These are phyloP conservation scores for Barnardius zonarius DNA, from an alignment of 2,113 vertebrate genomes.

Conservation along the genomic window DNA sequence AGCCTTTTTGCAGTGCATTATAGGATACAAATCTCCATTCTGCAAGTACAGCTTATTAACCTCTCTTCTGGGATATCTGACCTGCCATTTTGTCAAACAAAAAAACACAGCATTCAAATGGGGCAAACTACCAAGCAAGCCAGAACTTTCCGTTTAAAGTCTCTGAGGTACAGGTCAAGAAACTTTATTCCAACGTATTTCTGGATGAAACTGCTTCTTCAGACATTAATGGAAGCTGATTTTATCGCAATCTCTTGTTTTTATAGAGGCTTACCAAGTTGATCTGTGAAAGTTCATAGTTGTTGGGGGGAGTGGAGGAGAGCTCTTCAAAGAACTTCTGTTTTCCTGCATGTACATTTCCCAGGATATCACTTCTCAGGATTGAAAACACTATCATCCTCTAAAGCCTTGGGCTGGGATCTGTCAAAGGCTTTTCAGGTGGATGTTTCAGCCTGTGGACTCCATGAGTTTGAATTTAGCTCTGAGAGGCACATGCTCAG, in stretches of 20 bases:
- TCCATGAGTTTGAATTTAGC: not conserved
- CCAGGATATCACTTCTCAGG: rapidly evolving
- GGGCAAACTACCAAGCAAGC: not conserved
- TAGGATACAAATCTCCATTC: not conserved
- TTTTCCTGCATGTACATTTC: not conserved
- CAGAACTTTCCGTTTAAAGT: not conserved
- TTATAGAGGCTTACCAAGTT: not conserved
- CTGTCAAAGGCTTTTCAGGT: not conserved
- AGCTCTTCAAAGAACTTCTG: not conserved
- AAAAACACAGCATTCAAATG: not conserved
- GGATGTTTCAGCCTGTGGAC: not conserved
- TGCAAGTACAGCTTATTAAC: not conserved
- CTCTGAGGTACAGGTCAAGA: not conserved
- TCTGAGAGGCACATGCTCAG: not conserved
- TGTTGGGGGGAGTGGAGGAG: rapidly evolving
- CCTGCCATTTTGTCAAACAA: not conserved
- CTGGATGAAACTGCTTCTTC: not conserved
- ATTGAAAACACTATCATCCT: not conserved
- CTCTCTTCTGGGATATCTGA: not conserved
- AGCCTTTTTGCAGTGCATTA: not conserved
- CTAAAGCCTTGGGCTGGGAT: not conserved
- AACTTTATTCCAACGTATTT: not conserved
- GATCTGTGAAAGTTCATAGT: not conserved
- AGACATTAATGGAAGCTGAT: not conserved
- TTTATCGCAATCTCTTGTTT: not conserved